Evolutionary conservation across 2,888 invertebrate species (phyloP).

Genomic region (Platycheirus rosarum): DNA sequence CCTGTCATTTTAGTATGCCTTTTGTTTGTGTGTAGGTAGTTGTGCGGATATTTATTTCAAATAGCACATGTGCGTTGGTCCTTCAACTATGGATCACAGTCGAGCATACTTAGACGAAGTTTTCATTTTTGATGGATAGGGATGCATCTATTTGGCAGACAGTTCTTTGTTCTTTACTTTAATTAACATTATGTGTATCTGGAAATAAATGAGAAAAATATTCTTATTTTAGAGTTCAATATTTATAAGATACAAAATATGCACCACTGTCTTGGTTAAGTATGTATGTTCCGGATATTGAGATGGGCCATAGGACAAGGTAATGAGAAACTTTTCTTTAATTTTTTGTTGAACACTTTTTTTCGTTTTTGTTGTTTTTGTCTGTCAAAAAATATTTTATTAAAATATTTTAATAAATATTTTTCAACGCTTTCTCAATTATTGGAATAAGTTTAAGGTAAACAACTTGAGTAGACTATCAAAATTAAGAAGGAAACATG

Average conservation of each 20-base stretch:
- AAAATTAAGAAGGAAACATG: too few species aligned
- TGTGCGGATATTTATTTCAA: conserved; percentile 28
- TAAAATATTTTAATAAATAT: too few species aligned
- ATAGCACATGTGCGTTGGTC: conserved; percentile 52
- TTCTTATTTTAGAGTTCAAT: neutral
- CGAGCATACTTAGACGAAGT: conserved; percentile 44
- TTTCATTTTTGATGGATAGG: neutral
- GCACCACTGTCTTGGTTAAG: neutral
- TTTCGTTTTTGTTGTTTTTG: too few species aligned
- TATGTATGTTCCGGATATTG: too few species aligned
- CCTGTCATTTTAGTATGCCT: conserved; percentile 48
- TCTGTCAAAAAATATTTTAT: too few species aligned
- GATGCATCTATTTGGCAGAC: neutral
- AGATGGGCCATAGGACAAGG: too few species aligned
- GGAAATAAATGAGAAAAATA: neutral
- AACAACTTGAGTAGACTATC: too few species aligned
- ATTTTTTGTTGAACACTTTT: too few species aligned
- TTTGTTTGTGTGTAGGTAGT: conserved; percentile 19
- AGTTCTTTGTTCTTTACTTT: conserved; percentile 55
- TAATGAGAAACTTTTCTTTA: too few species aligned
- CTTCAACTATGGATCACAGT: conserved; percentile 52
- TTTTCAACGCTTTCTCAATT: too few species aligned
- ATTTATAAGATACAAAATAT: neutral
- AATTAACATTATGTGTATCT: conserved; percentile 46
- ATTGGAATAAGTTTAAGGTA: too few species aligned